Evolutionary conservation across 53 echinoderm and acorn worm species (phyloP).

Genomic region (Paracentrotus lividus): DNA sequence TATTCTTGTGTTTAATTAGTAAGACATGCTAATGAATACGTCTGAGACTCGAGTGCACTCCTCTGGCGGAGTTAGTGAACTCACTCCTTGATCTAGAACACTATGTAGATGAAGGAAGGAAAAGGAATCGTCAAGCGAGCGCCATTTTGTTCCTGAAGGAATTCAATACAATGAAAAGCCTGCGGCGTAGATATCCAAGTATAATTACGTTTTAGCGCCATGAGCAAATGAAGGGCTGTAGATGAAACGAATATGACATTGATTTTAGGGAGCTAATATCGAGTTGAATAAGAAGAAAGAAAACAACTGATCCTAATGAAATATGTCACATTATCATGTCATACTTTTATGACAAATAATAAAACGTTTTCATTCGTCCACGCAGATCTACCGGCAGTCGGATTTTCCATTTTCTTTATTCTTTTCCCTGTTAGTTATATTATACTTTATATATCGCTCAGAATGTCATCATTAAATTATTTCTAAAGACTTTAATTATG

Average conservation of each 20-base stretch:
- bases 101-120: not conserved
- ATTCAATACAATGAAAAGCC: conserved; percentile 36
- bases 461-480: too few species aligned
- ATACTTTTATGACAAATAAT: not conserved
- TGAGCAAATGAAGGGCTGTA: not conserved
- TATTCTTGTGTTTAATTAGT: conserved; percentile 61
- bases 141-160: conserved; percentile 49
- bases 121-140: conserved; percentile 26
- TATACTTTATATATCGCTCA: too few species aligned
- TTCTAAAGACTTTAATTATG: too few species aligned
- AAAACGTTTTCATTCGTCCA: not conserved
- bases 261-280: conserved; percentile 46
- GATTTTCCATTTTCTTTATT: not conserved
- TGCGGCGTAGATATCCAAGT: conserved; percentile 45
- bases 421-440: not conserved
- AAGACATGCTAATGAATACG: conserved; percentile 64
- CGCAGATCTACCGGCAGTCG: not conserved
- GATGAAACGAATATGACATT: conserved; percentile 48
- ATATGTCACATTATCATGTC: conserved; percentile 40
- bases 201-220: conserved; percentile 61
- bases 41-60: conserved; percentile 42
- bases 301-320: not conserved
- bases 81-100: not conserved
- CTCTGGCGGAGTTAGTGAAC: conserved; percentile 50
- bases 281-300: conserved; percentile 21